Evolutionary conservation across 2,113 vertebrate genomes (phyloP).

Genomic region (Amphilophus citrinellus): DNA sequence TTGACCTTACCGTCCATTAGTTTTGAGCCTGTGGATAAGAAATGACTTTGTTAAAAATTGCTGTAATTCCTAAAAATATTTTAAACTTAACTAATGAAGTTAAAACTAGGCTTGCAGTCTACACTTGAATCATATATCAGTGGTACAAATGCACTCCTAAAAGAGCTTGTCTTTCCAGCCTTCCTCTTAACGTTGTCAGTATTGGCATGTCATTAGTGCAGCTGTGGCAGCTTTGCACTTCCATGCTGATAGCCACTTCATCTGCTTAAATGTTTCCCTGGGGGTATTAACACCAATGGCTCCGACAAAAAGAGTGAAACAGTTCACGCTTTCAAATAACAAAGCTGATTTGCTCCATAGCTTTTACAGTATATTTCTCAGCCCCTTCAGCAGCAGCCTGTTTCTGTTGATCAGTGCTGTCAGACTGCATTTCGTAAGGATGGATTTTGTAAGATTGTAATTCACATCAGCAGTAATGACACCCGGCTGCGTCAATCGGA

Average conservation of each 20-base stretch:
- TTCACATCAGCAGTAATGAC: too few species aligned
- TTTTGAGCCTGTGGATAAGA: not conserved
- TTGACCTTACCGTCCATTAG: not conserved
- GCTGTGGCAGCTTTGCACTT: constrained; percentile 33
- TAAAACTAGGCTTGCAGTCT: not conserved
- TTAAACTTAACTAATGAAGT: too few species aligned
- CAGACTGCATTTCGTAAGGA: constrained; percentile 22
- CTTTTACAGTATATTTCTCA: constrained; percentile 25
- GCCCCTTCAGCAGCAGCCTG: constrained; percentile 44
- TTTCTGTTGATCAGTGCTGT: constrained; percentile 51
- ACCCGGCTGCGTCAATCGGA: too few species aligned
- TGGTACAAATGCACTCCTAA: not conserved
- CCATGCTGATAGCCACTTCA: constrained; percentile 26
- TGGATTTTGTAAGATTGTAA: too few species aligned
- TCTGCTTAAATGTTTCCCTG: constrained; percentile 37
- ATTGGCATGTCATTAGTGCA: constrained; percentile 17
- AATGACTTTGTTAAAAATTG: not conserved
- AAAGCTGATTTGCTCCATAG: constrained; percentile 51
- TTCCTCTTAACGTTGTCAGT: not conserved
- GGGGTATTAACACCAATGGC: constrained; percentile 10
- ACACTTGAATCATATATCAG: not conserved
- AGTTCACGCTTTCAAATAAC: constrained; percentile 40
- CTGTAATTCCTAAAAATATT: not conserved
- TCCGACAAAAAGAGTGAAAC: constrained; percentile 20
- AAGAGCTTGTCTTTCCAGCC: not conserved